These are phyloP conservation scores for Dolichoris vasculosae DNA, from an alignment of 1,140 invertebrate genomes.

Conservation along the genomic window DNA sequence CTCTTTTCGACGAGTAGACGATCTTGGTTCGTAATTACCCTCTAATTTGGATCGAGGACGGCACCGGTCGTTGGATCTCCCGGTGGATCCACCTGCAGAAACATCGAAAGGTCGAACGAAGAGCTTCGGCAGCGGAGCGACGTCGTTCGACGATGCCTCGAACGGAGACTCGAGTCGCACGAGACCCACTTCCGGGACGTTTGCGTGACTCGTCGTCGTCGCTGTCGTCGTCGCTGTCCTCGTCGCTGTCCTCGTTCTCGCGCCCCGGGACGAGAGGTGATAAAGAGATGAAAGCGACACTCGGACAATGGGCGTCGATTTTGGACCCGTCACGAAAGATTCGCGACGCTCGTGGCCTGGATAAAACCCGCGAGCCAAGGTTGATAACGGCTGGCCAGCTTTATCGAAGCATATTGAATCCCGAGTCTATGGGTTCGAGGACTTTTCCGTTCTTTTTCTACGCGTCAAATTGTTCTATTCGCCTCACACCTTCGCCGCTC, in stretches of 20 bases:
- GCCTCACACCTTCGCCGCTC: neutral
- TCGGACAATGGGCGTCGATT: too few relatives aligned
- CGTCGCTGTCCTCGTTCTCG: neutral
- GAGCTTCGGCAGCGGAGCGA: too few relatives aligned
- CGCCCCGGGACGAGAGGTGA: neutral
- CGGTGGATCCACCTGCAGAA: too few relatives aligned
- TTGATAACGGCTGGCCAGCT: too few relatives aligned
- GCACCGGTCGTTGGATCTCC: neutral
- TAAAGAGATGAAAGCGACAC: neutral
- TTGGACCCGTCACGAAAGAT: too few relatives aligned
- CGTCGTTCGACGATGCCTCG: too few relatives aligned
- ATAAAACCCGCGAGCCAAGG: too few relatives aligned
- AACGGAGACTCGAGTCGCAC: too few relatives aligned
- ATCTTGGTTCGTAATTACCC: neutral
- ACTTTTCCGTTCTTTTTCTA: neutral
- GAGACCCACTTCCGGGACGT: neutral
- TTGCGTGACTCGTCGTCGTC: neutral
- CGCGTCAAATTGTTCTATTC: neutral
- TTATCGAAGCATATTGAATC: neutral
- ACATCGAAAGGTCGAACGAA: too few relatives aligned
- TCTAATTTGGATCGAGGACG: neutral
- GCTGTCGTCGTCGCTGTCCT: neutral
- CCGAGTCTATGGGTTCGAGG: too few relatives aligned
- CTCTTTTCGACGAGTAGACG: too few relatives aligned
- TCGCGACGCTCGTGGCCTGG: too few relatives aligned